These are phyloP conservation scores for Sibirionetta formosa DNA, from an alignment of 2,797 vertebrate species.

Conservation along the genomic window DNA sequence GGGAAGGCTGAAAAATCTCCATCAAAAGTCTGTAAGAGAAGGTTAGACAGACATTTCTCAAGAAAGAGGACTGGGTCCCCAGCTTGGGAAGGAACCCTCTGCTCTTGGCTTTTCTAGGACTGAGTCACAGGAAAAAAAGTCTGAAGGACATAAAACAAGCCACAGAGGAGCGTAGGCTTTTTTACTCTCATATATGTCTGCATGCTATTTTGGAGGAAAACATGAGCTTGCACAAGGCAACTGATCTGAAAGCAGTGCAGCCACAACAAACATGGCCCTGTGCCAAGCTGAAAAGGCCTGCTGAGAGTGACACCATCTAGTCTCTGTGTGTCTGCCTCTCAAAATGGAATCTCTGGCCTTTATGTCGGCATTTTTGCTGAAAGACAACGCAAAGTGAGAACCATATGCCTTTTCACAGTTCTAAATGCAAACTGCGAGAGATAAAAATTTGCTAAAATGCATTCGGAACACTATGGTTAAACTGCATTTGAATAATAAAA, in stretches of 20 bases:
- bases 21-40: neutral
- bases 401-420: neutral
- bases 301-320: neutral
- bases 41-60: neutral
- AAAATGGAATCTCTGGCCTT: neutral
- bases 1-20: neutral
- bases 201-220: neutral
- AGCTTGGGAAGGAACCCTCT: neutral
- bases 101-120: neutral
- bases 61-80: neutral
- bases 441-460: neutral
- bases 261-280: neutral
- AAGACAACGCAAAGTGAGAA: neutral
- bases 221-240: neutral
- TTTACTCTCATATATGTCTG: accelerated
- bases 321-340: neutral
- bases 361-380: neutral
- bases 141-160: neutral
- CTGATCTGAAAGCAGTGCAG: neutral
- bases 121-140: neutral
- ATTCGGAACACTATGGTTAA: neutral
- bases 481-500: neutral
- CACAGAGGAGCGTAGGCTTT: neutral
- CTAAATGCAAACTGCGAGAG: neutral
- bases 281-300: neutral